Percentiles rank a stretch among this genome's conserved stretches.
These are phyloP conservation scores for Idaea dimidiata DNA, from an alignment of 2,888 invertebrate genomes.

Conservation along the genomic window DNA sequence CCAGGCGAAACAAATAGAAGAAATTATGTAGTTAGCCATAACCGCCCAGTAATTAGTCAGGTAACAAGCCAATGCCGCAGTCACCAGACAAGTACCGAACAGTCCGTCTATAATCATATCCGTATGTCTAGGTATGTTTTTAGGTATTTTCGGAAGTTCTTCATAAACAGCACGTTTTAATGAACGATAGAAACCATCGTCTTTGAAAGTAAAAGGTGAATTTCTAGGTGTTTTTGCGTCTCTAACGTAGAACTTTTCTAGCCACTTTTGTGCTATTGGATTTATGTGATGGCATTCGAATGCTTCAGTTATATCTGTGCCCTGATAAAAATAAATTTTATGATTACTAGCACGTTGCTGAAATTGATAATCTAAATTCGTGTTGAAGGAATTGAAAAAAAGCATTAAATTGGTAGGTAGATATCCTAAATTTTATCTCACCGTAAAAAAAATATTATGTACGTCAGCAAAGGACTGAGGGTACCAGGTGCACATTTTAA, in stretches of 20 bases:
- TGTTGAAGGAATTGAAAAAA: too few relatives aligned
- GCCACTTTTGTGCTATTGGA: constrained; percentile 76
- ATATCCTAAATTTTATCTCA: too few relatives aligned
- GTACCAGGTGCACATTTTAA: too few relatives aligned
- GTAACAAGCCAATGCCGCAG: constrained; percentile 54
- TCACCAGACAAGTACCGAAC: constrained; percentile 51
- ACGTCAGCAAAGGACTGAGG: too few relatives aligned
- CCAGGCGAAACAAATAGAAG: constrained; percentile 80
- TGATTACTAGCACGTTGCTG: background rate
- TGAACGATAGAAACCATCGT: constrained; percentile 87
- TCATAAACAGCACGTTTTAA: constrained; percentile 81
- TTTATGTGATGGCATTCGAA: constrained; percentile 81
- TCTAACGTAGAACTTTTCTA: constrained; percentile 84
- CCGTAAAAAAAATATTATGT: too few relatives aligned
- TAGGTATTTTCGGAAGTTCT: constrained; percentile 78
- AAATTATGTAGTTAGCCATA: constrained; percentile 44
- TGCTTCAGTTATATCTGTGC: constrained; percentile 83
- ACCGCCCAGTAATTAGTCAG: constrained; percentile 45
- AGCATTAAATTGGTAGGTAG: too few relatives aligned
- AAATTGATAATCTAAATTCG: too few relatives aligned
- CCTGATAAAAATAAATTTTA: constrained; percentile 43
- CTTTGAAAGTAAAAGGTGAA: constrained; percentile 87
- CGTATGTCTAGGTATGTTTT: constrained; percentile 35
- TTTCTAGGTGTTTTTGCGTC: constrained; percentile 83
- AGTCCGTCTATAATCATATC: constrained; percentile 61